These are phyloP conservation scores for Mechanitis messenoides DNA, from an alignment of 2,888 invertebrate genomes.

Conservation along the genomic window DNA sequence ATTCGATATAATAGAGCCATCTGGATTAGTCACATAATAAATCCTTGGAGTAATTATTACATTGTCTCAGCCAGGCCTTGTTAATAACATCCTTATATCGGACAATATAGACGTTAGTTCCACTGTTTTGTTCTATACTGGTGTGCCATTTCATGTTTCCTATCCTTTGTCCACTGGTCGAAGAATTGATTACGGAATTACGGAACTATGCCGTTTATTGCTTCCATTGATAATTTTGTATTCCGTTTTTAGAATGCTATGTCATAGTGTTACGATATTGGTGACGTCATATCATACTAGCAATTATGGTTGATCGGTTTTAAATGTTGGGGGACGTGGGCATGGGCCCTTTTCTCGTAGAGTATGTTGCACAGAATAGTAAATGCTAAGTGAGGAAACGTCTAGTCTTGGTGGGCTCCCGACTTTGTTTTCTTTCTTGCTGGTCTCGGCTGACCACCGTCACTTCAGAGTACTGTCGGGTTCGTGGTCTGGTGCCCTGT, in stretches of 20 bases:
- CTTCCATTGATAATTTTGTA: neutral
- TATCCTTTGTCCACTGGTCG: neutral
- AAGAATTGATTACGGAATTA: slow-evolving; percentile 8
- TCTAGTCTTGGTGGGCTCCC: no score
- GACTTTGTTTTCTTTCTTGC: no score
- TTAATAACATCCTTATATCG: slow-evolving; percentile 45
- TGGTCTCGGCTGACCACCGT: no score
- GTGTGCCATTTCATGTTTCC: slow-evolving; percentile 37
- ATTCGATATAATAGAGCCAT: slow-evolving; percentile 19
- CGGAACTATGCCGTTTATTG: slow-evolving; percentile 6
- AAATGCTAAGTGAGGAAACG: no score
- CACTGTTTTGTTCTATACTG: slow-evolving; percentile 42
- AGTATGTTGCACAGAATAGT: no score
- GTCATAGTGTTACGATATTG: no score
- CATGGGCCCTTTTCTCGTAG: no score
- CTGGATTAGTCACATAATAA: neutral
- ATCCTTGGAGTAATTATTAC: slow-evolving; percentile 61
- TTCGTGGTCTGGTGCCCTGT: no score
- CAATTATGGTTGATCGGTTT: no score
- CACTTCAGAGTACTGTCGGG: no score
- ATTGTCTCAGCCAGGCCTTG: slow-evolving; percentile 63
- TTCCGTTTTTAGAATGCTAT: neutral
- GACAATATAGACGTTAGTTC: slow-evolving; percentile 44
- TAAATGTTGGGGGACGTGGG: no score
- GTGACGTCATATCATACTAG: no score